A percentile compares a stretch with the other conserved stretches of the same genome.
Conservation (phyloP, 2,888 invertebrate species). For the Pedicia rivosa region DNA sequence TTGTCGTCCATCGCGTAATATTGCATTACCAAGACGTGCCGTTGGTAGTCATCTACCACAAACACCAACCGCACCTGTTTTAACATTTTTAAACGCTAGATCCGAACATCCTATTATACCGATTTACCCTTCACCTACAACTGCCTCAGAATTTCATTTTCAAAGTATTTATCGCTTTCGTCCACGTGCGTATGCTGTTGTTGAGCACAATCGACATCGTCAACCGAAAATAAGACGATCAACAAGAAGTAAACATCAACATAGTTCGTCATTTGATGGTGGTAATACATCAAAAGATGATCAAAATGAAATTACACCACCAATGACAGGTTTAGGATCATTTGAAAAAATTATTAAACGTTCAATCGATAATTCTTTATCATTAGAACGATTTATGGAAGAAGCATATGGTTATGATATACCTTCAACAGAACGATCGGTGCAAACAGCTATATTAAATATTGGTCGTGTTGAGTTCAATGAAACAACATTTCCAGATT, state of each 20-base stretch:
- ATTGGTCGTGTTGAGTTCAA: slow-evolving; percentile 21
- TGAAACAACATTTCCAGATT: slow-evolving; percentile 25
- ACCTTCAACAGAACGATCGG: slow-evolving; percentile 8
- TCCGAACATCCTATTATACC: slow-evolving; percentile 3
- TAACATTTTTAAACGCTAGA: slow-evolving; percentile 3
- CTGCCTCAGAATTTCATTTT: slow-evolving; percentile 1
- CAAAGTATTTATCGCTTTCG: neutral
- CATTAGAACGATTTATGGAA: slow-evolving; percentile 3
- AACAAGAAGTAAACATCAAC: slow-evolving; percentile 15
- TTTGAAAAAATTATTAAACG: slow-evolving; percentile 5
- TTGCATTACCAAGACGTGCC: slow-evolving; percentile 1
- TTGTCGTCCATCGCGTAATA: neutral
- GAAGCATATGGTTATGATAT: slow-evolving; percentile 1
- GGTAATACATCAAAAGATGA: slow-evolving; percentile 6
- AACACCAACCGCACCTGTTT: slow-evolving; percentile 3
- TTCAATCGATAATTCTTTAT: slow-evolving; percentile 6
- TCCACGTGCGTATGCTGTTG: slow-evolving; percentile 12
- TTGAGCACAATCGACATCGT: slow-evolving; percentile 27
- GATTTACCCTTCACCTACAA: slow-evolving; percentile 2
- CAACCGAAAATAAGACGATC: slow-evolving; percentile 40
- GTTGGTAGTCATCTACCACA: slow-evolving; percentile 6
- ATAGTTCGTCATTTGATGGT: neutral
- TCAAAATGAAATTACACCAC: neutral
- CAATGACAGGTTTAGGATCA: neutral
- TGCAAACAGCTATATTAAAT: slow-evolving; percentile 18